phyloP scores from a whole-genome alignment of 2,888 invertebrate genomes.

The Netelia inedita region DNA sequence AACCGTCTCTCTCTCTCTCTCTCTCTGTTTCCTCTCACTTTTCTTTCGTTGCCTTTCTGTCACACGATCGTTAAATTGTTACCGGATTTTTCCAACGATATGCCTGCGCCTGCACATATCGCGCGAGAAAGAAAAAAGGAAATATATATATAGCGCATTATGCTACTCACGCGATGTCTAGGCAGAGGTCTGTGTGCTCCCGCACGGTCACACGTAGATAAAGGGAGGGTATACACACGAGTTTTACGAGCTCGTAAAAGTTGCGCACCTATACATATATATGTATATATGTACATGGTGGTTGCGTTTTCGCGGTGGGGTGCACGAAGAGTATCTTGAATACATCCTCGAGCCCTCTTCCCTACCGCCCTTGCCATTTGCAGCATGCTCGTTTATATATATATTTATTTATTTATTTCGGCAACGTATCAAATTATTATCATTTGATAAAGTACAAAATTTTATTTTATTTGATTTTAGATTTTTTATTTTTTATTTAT shows the following conservation, averaged over 20 bases:
- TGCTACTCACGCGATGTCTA: conserved; percentile 45
- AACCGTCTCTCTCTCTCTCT: conserved; percentile 15
- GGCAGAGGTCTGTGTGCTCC: conserved; percentile 49
- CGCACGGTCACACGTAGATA: conserved; percentile 77
- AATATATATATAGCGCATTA: conserved; percentile 22
- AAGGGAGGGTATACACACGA: conserved; percentile 73
- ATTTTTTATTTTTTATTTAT: too few relatives aligned
- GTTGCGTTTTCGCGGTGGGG: conserved; percentile 45
- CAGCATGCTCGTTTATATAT: conserved; percentile 32
- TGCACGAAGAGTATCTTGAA: conserved; percentile 29
- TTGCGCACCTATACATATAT: conserved; percentile 53
- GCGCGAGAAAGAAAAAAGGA: conserved; percentile 40
- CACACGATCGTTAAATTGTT: conserved; percentile 67
- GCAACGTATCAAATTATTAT: not conserved
- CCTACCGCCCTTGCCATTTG: conserved; percentile 8
- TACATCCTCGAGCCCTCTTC: conserved; percentile 33
- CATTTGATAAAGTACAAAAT: too few relatives aligned
- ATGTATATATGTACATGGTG: conserved; percentile 17
- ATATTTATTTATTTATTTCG: not conserved
- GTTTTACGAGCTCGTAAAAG: conserved; percentile 76
- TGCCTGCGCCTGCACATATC: conserved; percentile 56
- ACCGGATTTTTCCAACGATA: conserved; percentile 64
- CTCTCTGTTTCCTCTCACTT: conserved; percentile 29
- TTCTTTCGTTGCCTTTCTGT: conserved; percentile 42
- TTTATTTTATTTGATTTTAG: too few relatives aligned